These are phyloP conservation scores for Acanthosepion lycidas DNA, from an alignment of 2,888 invertebrate species.

Conservation along the genomic window DNA sequence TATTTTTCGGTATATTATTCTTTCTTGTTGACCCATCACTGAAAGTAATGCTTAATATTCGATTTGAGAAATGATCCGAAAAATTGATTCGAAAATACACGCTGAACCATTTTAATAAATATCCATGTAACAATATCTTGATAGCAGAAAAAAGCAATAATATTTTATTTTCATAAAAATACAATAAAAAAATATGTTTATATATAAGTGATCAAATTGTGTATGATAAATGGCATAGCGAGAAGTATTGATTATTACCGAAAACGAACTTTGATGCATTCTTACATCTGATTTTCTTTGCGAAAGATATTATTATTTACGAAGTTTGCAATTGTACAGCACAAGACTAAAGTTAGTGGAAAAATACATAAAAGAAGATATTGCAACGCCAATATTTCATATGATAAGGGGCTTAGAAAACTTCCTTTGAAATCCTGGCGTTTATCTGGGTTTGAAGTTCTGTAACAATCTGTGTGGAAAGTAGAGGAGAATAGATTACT, in stretches of 20 bases:
- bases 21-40: slow-evolving; percentile 2
- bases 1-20: neutral
- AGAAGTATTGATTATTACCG: neutral
- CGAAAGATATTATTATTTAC: neutral
- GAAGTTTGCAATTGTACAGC: too few relatives aligned
- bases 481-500: too few relatives aligned
- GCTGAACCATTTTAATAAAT: neutral
- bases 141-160: neutral
- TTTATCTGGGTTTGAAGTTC: too few relatives aligned
- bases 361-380: too few relatives aligned
- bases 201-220: neutral
- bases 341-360: too few relatives aligned
- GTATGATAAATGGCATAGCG: neutral
- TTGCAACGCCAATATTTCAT: too few relatives aligned
- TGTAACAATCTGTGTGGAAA: too few relatives aligned
- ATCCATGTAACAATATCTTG: neutral
- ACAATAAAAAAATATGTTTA: neutral
- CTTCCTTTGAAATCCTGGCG: too few relatives aligned
- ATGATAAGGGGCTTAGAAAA: too few relatives aligned
- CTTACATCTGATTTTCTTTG: neutral
- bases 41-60: neutral
- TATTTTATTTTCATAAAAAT: neutral
- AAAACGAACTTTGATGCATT: neutral
- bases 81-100: neutral
- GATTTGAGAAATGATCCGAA: neutral